Evolutionary conservation across 2,797 vertebrate genomes (phyloP), one percentile per base, ranked within the genome.

Genomic region (Capromys pilorides): DNA sequence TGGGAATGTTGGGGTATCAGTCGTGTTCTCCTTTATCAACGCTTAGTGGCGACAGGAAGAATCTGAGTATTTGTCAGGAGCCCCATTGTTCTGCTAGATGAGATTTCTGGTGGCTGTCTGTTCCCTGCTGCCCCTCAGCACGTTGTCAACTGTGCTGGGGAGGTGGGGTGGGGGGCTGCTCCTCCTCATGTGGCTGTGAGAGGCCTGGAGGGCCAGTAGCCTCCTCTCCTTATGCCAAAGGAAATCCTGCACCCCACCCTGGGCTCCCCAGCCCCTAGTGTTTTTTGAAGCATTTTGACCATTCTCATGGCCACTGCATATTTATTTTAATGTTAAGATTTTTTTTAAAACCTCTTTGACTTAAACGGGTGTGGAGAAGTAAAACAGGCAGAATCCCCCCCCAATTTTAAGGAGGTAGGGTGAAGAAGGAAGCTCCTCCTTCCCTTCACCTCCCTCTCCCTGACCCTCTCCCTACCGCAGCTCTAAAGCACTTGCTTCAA

Each of bases 401-500:
- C 96, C 90, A 86, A 61, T 94, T 85, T 95, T 94, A 67, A 87
- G 93, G 90, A 96, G 96, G 97, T 87, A 94, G 97, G 98, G 97
- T 94, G 87, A 97, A 39, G 97, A 98, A 97, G 97, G 98, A 97
- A 97, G 96, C 97, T 94, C 96, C 97, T 94, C 97, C 80, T 97
- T 91, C 93, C 94, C 93, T 82, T 36, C 6, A 0, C 85, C 71
- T 22, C 19, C 69, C 77, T 86, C 45, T 14, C 33, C 92, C 86
- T 84, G 22, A 66, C 93, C 96, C 90, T 77, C 69, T 86, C 91
- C 90, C 93, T 83, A 93, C 62, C 8, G 4, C 96, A 97, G 96
- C 98, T 98, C 98, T 98, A 98, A 98, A 99, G 98, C 98, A 99
- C 98, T 98, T 99, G 98, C 98, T 98, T 98, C 98, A 97, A 98